Percentiles rank a stretch among this genome's conserved stretches.
Evolutionary conservation across 2,888 invertebrate species (phyloP).

Genomic region (Noctuana brunneofusca): DNA sequence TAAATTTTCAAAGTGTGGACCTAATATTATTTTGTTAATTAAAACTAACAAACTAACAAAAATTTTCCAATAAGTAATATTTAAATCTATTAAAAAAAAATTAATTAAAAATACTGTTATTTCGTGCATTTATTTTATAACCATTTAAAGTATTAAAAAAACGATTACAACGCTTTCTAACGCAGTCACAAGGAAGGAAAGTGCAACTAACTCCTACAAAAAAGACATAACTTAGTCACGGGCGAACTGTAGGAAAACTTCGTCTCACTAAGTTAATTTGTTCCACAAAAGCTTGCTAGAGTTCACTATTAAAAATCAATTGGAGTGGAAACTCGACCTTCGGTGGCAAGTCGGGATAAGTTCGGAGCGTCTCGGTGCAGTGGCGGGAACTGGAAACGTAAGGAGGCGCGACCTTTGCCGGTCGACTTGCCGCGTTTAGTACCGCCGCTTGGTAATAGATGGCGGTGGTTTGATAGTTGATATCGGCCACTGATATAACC

Average conservation of each 20-base stretch:
- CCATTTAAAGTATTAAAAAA: conserved; percentile 1
- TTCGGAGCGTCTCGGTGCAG: conserved; percentile 64
- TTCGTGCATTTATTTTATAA: no score
- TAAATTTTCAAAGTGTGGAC: no score
- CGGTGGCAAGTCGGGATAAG: conserved; percentile 49
- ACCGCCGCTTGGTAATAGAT: conserved; percentile 70
- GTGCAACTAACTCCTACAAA: conserved; percentile 27
- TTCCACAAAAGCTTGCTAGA: conserved; percentile 68
- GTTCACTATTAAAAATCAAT: conserved; percentile 81
- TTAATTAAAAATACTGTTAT: no score
- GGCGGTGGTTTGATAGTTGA: conserved; percentile 49
- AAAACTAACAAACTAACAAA: no score
- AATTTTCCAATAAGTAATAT: no score
- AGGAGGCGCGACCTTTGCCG: conserved; percentile 76
- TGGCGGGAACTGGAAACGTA: conserved; percentile 74
- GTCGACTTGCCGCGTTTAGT: conserved; percentile 81
- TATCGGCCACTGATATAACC: conserved; percentile 15
- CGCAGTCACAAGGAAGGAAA: conserved; percentile 12
- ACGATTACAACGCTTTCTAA: not conserved
- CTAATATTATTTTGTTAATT: no score
- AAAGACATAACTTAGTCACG: conserved; percentile 33
- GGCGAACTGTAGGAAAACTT: conserved; percentile 57
- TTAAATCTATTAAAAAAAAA: no score
- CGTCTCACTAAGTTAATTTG: conserved; percentile 72
- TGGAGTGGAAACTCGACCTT: conserved; percentile 74